Evolutionary conservation across 2,113 vertebrate genomes (phyloP), one percentile per base, ranked within the genome.

Genomic region (Eurypyga helias): DNA sequence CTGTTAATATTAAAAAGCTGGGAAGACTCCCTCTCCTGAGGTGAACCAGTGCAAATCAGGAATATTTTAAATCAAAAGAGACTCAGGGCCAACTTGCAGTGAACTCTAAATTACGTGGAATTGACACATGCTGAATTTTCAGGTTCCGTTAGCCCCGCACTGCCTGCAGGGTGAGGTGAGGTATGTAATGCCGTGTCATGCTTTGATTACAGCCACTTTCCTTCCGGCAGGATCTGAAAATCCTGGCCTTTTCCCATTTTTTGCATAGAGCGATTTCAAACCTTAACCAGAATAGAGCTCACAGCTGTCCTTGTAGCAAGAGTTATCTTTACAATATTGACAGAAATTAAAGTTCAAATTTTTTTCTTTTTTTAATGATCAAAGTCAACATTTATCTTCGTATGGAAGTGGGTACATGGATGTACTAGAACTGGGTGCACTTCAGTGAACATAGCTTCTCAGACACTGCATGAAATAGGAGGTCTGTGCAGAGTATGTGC

Each of bases 61-160:
- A 90, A 80, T 93, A 90, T 93, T 95, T 88, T 69, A 94, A 93
- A 95, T 90, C 66, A 83, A 69, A 90, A 87, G 71, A 90, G 76
- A 83, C 3, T 8, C 20, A 45, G 54, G 66, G 67, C 58, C 58
- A 95, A 18, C 79, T 80, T 69, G 21, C 83, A 86, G 57, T 61
- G 94, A 83, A 61, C 78, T 79, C 72, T 43, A 43, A 80, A 89
- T 87, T 70, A 54, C 41, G 66, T 0, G 0, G 90, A 66, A 90
- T 31, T 67, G 67, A 33, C 57, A 51, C 3, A 4, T 19, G 51
- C 72, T 55, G 80, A 73, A 91, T 91, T 54, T 55, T 81, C 4
- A 3, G 87, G 62, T 81, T 71, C 76, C 0, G 8, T 26, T 29
- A 66, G 79, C 58, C 79, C 41, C 15, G 75, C 80, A 45, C 64